Evolutionary conservation across 2,113 vertebrate species (phyloP), one percentile per base, ranked within the genome.

Genomic region (Mandrillus leucophaeus): DNA sequence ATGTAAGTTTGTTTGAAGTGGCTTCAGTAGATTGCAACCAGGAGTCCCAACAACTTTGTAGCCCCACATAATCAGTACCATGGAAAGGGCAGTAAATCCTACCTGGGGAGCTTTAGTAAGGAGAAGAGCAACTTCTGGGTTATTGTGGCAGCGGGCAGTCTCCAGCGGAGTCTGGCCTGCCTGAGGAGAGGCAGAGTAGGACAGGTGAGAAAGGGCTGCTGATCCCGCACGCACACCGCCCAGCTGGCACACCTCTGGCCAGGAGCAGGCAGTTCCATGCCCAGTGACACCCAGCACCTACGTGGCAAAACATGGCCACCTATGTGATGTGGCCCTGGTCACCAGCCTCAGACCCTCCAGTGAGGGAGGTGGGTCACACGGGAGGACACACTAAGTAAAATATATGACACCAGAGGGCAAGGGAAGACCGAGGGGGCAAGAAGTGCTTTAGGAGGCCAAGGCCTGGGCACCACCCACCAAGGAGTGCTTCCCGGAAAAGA

Each of bases 101-200:
- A 99, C 99, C 99, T 99, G 99, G 32, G 99, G 99, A 72, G 99
- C 99, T 98, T 99, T 99, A 80, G 99, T 99, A 94, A 99, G 99
- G 1, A 99, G 99, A 35, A 99, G 99, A 0, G 99, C 99, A 90
- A 99, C 99, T 40, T 99, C 99, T 0, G 99, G 99, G 96, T 99
- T 99, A 97, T 99, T 99, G 97, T 99, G 99, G 78, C 99, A 99
- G 98, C 99, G 99, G 93, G 99, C 99, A 94, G 99, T 99, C 88
- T 99, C 99, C 98, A 99, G 97, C 6, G 99, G 99, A 35, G 99
- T 99, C 90, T 99, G 99, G 96, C 99, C 99, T 96, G 99, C 99
- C 99, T 99, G 93, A 94, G 50, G 82, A 93, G 95, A 94, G 97
- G 88, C 30, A 97, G 10, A 55, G 48, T 76, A 35, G n/a, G 45